Conservation (phyloP, 2,797 vertebrate genomes). For the Xenopus petersii region DNA sequence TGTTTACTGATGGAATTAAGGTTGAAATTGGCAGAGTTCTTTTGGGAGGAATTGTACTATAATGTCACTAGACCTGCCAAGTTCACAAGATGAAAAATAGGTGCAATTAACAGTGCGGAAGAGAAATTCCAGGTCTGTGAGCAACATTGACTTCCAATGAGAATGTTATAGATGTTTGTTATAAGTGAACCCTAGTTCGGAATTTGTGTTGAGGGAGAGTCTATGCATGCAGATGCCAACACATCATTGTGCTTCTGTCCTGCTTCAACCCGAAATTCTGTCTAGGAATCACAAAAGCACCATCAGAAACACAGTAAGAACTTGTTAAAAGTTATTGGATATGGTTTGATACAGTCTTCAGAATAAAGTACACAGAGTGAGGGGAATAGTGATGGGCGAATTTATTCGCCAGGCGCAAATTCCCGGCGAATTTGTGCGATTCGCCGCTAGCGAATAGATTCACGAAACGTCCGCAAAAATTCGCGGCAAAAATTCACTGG, state of each 20-base stretch:
- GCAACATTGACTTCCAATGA: constrained; percentile 32
- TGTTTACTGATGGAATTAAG: constrained; percentile 74
- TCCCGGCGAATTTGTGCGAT: too few species aligned
- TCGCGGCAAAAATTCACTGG: too few species aligned
- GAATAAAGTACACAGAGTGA: too few species aligned
- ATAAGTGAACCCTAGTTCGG: background rate
- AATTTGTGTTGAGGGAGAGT: background rate
- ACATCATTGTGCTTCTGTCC: too few species aligned
- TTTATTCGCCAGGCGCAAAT: too few species aligned
- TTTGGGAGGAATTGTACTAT: constrained; percentile 66
- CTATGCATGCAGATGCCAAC: background rate
- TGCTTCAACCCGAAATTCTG: background rate
- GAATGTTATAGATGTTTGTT: constrained; percentile 19
- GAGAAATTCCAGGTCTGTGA: constrained; percentile 53
- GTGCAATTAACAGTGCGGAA: constrained; percentile 60
- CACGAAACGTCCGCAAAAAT: too few species aligned
- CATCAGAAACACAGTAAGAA: too few species aligned
- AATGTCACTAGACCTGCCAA: constrained; percentile 63
- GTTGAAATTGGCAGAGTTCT: constrained; percentile 69
- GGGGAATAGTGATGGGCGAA: too few species aligned
- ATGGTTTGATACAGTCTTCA: too few species aligned
- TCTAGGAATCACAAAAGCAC: too few species aligned
- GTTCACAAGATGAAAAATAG: constrained; percentile 63
- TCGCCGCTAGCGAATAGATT: too few species aligned
- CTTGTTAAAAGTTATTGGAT: too few species aligned